Evolutionary conservation across 2,113 vertebrate species (phyloP), one percentile per base, ranked within the genome.

Genomic region (Brienomyrus brachyistius): DNA sequence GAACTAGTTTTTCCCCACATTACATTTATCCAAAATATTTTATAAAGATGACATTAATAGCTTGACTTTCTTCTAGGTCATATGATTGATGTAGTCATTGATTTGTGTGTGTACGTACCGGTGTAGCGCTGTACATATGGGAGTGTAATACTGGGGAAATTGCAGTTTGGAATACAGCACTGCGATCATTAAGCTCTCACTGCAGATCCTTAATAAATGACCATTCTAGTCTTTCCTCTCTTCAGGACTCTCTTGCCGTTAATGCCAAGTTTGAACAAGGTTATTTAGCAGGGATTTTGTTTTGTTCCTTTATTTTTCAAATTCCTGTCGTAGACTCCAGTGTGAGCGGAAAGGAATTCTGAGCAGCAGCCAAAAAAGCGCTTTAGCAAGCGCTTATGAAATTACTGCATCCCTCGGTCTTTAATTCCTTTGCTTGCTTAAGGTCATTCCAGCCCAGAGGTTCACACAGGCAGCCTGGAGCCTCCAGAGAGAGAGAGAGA

Each of bases 291-390:
- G 89, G 89, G 89, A 89, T 89, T 89, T 89, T 62, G 80, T 85
- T 89, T 85, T 83, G 89, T 62, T 85, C 89, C 52, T 10, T 51
- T 82, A 56, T 89, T 90, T 90, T 87, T 91, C 70, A 84, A 19
- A 91, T 91, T 90, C 90, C 23, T 91, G 23, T 31, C 48, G 43
- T 90, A 90, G 87, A 91, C 91, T 92, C 56, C 90, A 74, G 66
- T 40, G 88, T 89, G 89, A 77, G 51, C 90, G 59, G 77, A 88
- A 92, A 92, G 84, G 35, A 92, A 91, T 91, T 93, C 88, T 90
- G 87, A 92, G 40, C 56, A 51, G 82, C 87, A 35, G 91, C 85
- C 90, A 90, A 90, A 70, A 91, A 93, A 91, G 66, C 91, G 89
- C 80, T 93, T 91, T 91, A 90, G 88, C 15, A 50, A 31, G 70